These are phyloP conservation scores for Mustelus asterias DNA, from an alignment of 2,113 vertebrate species.

Conservation along the genomic window DNA sequence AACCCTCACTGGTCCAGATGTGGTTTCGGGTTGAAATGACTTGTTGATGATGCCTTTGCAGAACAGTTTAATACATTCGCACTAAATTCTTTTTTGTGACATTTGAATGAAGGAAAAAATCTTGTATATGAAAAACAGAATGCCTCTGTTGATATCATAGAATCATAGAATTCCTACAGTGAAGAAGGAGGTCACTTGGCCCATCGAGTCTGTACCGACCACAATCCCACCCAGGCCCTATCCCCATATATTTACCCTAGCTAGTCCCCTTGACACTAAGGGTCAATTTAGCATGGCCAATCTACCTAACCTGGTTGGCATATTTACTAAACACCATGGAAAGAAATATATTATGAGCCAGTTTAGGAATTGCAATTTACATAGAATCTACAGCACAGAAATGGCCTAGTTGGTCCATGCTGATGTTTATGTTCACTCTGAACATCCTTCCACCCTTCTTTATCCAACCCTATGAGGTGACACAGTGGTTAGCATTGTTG, in stretches of 20 bases:
- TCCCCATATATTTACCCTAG: too few species aligned
- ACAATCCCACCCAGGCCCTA: too few species aligned
- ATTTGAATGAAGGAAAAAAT: neutral
- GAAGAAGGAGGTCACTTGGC: too few species aligned
- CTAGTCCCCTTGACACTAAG: too few species aligned
- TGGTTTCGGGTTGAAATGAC: neutral
- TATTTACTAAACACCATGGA: neutral
- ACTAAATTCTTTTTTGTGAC: neutral
- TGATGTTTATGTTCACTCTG: neutral
- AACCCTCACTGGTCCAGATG: neutral
- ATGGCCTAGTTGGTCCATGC: neutral
- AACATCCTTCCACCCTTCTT: neutral
- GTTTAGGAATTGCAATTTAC: too few species aligned
- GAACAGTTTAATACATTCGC: too few species aligned
- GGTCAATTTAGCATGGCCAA: too few species aligned
- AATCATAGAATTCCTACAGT: neutral
- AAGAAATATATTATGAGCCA: neutral
- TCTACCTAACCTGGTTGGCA: too few species aligned
- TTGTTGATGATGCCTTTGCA: neutral
- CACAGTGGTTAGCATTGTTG: too few species aligned
- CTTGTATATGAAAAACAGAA: neutral
- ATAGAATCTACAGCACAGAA: neutral
- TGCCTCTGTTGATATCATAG: neutral
- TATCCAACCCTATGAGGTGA: neutral
- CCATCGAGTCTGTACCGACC: too few species aligned